A percentile compares a stretch with the other conserved stretches of the same genome.
Conservation (phyloP, 2,888 invertebrate genomes). For the Thecocarcelia acutangulata region DNA sequence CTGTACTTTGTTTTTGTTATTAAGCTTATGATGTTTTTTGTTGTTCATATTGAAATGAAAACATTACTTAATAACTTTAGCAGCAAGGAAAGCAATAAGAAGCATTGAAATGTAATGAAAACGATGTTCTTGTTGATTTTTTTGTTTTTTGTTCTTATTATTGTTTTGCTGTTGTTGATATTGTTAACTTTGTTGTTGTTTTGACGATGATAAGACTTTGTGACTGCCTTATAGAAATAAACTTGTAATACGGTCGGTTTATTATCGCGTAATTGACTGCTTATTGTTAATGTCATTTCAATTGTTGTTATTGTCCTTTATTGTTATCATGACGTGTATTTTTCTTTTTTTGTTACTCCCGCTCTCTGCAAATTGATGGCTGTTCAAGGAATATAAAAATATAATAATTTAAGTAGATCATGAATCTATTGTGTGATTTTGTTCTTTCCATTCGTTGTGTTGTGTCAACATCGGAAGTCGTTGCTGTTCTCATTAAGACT, state of each 20-base stretch:
- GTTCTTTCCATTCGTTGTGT: background rate
- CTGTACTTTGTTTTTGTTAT: slow-evolving; percentile 31
- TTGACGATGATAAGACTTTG: slow-evolving; percentile 37
- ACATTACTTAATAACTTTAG: slow-evolving; percentile 48
- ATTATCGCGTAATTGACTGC: slow-evolving; percentile 66
- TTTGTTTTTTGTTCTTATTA: background rate
- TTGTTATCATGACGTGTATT: slow-evolving; percentile 21
- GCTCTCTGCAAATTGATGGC: slow-evolving; percentile 7
- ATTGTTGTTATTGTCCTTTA: slow-evolving; percentile 54
- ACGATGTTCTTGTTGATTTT: background rate
- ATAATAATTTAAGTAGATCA: slow-evolving; percentile 32
- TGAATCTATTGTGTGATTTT: slow-evolving; percentile 19
- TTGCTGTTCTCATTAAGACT: slow-evolving; percentile 35
- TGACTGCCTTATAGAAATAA: slow-evolving; percentile 30
- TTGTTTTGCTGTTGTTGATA: slow-evolving; percentile 17
- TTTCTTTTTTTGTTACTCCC: too few species aligned
- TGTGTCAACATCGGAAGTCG: slow-evolving; percentile 32
- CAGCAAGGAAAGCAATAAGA: slow-evolving; percentile 1
- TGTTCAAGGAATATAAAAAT: background rate
- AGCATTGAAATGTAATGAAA: slow-evolving; percentile 48
- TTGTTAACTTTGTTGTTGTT: slow-evolving; percentile 24
- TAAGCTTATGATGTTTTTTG: slow-evolving; percentile 21
- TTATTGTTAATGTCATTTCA: slow-evolving; percentile 62
- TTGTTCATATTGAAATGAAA: slow-evolving; percentile 56
- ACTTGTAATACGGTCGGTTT: slow-evolving; percentile 41